These are phyloP conservation scores for Acanthiza pusilla DNA, from an alignment of 2,797 vertebrate genomes.

Conservation along the genomic window DNA sequence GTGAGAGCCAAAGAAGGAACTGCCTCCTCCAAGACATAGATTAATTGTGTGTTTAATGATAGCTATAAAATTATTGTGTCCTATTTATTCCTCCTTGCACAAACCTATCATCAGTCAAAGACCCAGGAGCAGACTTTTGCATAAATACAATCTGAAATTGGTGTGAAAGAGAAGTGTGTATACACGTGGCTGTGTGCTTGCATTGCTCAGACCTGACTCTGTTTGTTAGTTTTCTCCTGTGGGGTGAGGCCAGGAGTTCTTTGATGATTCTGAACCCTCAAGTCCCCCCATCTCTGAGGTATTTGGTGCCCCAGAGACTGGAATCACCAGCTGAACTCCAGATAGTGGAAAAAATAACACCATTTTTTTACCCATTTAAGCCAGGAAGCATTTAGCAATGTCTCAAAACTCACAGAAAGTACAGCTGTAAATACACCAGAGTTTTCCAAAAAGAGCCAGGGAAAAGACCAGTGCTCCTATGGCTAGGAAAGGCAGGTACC, in stretches of 20 bases:
- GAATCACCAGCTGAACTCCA: background rate
- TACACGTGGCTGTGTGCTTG: rapidly evolving
- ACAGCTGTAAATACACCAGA: background rate
- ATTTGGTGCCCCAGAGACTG: background rate
- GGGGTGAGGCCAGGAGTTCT: background rate
- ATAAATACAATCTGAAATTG: background rate
- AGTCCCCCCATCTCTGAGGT: background rate
- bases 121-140: background rate
- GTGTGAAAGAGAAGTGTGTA: background rate
- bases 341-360: background rate
- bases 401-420: background rate
- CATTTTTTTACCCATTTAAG: background rate
- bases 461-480: background rate
- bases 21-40: background rate
- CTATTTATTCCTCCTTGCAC: background rate
- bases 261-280: background rate
- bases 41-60: background rate
- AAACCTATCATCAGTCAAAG: background rate
- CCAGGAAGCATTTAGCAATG: background rate
- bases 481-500: background rate
- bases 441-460: background rate
- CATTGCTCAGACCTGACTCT: background rate
- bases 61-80: background rate
- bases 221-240: background rate
- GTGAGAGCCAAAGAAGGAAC: background rate